Base-by-base conservation (phyloP, 2,113 vertebrate species). In the Numida meleagris region DNA sequence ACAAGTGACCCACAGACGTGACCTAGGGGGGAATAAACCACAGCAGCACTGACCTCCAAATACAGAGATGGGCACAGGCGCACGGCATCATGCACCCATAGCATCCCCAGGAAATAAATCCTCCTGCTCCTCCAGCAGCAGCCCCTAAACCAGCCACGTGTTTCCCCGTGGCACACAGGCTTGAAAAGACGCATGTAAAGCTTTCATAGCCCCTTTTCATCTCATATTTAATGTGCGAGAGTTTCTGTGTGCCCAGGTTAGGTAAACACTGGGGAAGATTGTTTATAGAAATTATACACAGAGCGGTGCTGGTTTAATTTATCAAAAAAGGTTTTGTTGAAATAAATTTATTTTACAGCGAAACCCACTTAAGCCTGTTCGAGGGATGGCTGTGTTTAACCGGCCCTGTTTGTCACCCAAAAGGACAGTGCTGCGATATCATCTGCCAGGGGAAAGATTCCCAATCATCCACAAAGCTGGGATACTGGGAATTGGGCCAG, bases 211-310 rank as follows among this genome's bases (percentile, higher is more conserved):
- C 51, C 27, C 84, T 93, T 94, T 88, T 91, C 82, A 88, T 90
- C 73, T 83, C 86, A 95, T 95, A 94, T 92, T 96, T 94, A 93
- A 95, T 1, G 5, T 93, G 72, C 4, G 3, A 93, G 89, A 81
- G 73, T 95, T 95, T 91, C 94, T 95, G 71, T 33, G 2, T 55
- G 87, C 58, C 90, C 95, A 95, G 94, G 89, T 92, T 95, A 92
- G 74, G 77, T 96, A 97, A 97, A 97, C 94, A 86, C 14, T 27
- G 19, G 84, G 50, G 73, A 87, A 94, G 94, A 82, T 82, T 91
- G 96, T 97, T 97, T 96, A 95, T 77, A 93, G 89, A 80, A 92
- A 96, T 96, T 93, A 96, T 95, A 97, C 4, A 96, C 96, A 94
- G 76, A 96, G 82, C 3, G 2, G 92, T 15, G 72, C 82, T 78